These are phyloP conservation scores for Daboia siamensis DNA, from an alignment of 2,113 vertebrate species.

Conservation along the genomic window DNA sequence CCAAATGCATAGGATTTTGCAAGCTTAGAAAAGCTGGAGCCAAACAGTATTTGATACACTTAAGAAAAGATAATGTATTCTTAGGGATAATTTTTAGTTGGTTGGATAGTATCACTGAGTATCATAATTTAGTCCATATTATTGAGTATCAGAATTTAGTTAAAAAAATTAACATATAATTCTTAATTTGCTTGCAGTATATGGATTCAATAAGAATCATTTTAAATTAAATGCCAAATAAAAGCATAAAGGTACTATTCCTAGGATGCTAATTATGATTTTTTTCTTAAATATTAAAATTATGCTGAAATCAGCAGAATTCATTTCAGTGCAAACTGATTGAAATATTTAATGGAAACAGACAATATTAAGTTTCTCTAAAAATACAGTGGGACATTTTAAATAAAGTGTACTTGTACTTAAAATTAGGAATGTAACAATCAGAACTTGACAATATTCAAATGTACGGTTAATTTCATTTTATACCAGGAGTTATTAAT, in stretches of 20 bases:
- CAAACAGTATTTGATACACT: conserved; percentile 59
- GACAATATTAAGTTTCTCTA: not conserved
- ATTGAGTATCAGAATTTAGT: conserved; percentile 41
- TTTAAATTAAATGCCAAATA: not conserved
- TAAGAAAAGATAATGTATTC: conserved; percentile 21
- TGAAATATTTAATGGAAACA: not conserved
- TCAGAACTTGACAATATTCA: not conserved
- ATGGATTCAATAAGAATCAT: not conserved
- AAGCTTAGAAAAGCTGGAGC: conserved; percentile 62
- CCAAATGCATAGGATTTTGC: conserved; percentile 32
- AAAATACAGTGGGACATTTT: not conserved
- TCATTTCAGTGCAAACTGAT: not conserved
- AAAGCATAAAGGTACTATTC: not conserved
- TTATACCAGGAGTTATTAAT: not conserved
- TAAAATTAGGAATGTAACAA: not conserved
- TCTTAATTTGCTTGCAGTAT: not conserved
- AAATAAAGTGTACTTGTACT: not conserved
- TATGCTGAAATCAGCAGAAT: not conserved
- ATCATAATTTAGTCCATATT: conserved; percentile 5
- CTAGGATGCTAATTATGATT: not conserved
- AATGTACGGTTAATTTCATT: not conserved
- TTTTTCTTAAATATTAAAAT: not conserved
- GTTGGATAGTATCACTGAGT: conserved; percentile 19
- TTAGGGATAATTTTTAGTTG: conserved; percentile 21
- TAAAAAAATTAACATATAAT: not conserved